Evolutionary conservation across 2,888 invertebrate genomes (phyloP).

Genomic region (Ethmia dodecea): DNA sequence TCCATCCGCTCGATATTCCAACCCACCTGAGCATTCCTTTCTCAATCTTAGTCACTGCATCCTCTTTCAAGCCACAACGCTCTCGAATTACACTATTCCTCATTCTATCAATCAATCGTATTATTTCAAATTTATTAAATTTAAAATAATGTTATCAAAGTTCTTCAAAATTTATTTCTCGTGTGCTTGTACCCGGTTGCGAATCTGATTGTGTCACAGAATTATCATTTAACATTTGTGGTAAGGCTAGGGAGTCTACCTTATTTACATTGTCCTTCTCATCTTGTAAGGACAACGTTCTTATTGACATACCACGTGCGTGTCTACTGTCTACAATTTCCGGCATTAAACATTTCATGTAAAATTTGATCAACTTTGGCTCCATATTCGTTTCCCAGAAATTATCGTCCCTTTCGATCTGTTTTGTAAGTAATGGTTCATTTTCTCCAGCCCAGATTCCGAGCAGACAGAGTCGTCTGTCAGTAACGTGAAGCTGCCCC

Average conservation of each 20-base stretch:
- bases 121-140: too few species aligned
- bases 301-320: constrained; percentile 10
- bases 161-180: neutral
- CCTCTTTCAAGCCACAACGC: too few species aligned
- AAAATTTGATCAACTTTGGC: constrained; percentile 10
- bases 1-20: too few species aligned
- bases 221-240: neutral
- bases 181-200: neutral
- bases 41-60: too few species aligned
- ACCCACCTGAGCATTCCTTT: too few species aligned
- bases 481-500: constrained; percentile 17
- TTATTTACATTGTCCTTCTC: neutral
- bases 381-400: constrained; percentile 16
- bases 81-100: too few species aligned
- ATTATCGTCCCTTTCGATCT: constrained; percentile 14
- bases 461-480: constrained; percentile 13
- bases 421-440: constrained; percentile 3
- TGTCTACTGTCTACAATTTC: constrained; percentile 14
- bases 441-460: constrained; percentile 18
- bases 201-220: neutral
- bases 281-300: neutral
- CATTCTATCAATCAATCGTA: too few species aligned
- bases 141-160: too few species aligned
- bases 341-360: constrained; percentile 12
- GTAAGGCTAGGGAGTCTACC: neutral